These are phyloP conservation scores for Manis javanica DNA, from an alignment of 2,797 vertebrate genomes.

Conservation along the genomic window DNA sequence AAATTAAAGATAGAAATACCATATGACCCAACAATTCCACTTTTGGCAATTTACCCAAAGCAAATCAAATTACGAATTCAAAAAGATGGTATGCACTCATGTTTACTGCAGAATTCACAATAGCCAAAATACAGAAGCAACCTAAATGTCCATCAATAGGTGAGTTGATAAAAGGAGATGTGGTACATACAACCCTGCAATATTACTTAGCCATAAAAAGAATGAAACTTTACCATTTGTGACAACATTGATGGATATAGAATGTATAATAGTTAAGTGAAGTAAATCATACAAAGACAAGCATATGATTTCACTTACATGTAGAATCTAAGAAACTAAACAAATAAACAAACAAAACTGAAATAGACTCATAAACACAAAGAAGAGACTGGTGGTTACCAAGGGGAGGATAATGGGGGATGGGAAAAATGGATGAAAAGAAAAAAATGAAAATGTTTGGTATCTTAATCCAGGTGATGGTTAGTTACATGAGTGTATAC, in stretches of 20 bases:
- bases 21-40: not conserved
- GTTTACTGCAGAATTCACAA: not conserved
- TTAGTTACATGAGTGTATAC: too few relatives aligned
- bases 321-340: not conserved
- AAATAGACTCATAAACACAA: not conserved
- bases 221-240: not conserved
- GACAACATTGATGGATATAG: not conserved
- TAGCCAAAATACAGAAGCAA: not conserved
- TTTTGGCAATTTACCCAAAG: not conserved
- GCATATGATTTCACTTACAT: not conserved
- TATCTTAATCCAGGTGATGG: too few relatives aligned
- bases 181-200: not conserved
- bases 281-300: not conserved
- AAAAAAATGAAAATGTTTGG: not conserved
- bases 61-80: not conserved
- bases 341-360: not conserved
- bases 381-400: not conserved
- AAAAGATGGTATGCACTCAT: not conserved
- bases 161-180: not conserved
- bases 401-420: not conserved
- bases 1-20: not conserved
- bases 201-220: not conserved
- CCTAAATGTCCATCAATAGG: not conserved
- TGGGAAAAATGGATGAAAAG: not conserved
- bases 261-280: not conserved